Percentiles rank a stretch among this genome's conserved stretches.
These are phyloP conservation scores for Zaprionus obscuricornis DNA, from an alignment of 2,888 invertebrate species.

Conservation along the genomic window DNA sequence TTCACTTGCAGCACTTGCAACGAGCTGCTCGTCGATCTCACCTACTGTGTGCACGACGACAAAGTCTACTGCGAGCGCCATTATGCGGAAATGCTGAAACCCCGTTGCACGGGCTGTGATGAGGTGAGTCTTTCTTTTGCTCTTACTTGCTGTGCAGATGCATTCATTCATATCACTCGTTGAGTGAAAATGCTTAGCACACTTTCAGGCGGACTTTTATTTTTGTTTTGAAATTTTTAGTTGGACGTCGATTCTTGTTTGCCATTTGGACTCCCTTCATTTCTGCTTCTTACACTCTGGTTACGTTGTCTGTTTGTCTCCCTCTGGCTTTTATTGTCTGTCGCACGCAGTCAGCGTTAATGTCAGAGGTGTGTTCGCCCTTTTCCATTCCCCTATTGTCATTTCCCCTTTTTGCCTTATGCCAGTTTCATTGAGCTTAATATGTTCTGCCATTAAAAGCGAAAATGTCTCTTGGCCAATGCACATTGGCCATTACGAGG, in stretches of 20 bases:
- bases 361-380: slow-evolving; percentile 56
- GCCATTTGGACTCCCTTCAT: neutral
- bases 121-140: slow-evolving; percentile 89
- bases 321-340: slow-evolving; percentile 57
- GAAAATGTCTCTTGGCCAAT: slow-evolving; percentile 36
- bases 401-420: slow-evolving; percentile 8
- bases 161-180: neutral
- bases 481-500: slow-evolving; percentile 38
- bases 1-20: slow-evolving; percentile 95
- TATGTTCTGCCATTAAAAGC: slow-evolving; percentile 39
- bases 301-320: neutral
- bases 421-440: slow-evolving; percentile 73
- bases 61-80: slow-evolving; percentile 96
- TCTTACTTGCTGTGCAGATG: slow-evolving; percentile 17
- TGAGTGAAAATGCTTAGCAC: slow-evolving; percentile 40
- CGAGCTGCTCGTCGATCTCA: slow-evolving; percentile 97
- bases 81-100: slow-evolving; percentile 97
- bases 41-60: slow-evolving; percentile 96
- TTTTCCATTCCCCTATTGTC: neutral
- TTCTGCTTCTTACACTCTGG: neutral
- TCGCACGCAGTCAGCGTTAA: slow-evolving; percentile 67
- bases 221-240: slow-evolving; percentile 30
- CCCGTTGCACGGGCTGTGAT: slow-evolving; percentile 98
- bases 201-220: slow-evolving; percentile 46
- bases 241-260: slow-evolving; percentile 21